Evolutionary conservation across 2,797 vertebrate genomes (phyloP).

Genomic region (Antrozous pallidus): DNA sequence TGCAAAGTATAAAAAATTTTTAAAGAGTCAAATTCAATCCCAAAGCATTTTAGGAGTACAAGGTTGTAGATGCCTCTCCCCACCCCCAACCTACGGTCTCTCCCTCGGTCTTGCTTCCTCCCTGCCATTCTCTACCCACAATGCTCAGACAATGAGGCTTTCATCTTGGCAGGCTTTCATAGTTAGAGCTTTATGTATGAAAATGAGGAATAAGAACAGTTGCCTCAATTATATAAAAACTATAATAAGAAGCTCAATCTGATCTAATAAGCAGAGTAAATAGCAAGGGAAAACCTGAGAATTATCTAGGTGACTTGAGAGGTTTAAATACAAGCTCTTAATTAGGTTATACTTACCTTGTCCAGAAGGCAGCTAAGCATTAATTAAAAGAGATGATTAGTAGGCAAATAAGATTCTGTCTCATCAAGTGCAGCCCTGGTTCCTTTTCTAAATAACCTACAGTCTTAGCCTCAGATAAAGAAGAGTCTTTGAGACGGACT

Average conservation of each 20-base stretch:
- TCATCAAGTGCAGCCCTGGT: slow-evolving; percentile 7
- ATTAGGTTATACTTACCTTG: slow-evolving; percentile 50
- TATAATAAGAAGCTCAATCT: background rate
- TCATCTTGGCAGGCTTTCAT: background rate
- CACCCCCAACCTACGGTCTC: too few relatives aligned
- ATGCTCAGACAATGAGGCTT: background rate
- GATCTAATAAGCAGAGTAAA: slow-evolving; percentile 40
- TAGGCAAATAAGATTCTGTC: slow-evolving; percentile 34
- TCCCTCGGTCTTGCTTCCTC: fast-evolving
- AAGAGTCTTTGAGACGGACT: background rate
- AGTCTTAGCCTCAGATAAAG: background rate
- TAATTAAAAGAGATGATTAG: slow-evolving; percentile 55
- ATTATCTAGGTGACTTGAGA: slow-evolving; percentile 25
- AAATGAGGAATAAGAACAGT: slow-evolving; percentile 24
- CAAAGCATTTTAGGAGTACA: background rate
- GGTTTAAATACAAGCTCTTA: slow-evolving; percentile 49
- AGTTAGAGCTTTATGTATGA: background rate
- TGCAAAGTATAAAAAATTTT: background rate
- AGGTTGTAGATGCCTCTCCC: background rate
- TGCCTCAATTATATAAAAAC: slow-evolving; percentile 42
- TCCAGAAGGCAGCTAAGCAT: slow-evolving; percentile 24
- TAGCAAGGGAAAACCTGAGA: slow-evolving; percentile 39
- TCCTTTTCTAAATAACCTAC: slow-evolving; percentile 1
- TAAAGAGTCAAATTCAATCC: slow-evolving; percentile 21
- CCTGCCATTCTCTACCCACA: background rate